Conservation (phyloP, 64 coral and sea anemone genomes). For the Catalaphyllia jardinei region DNA sequence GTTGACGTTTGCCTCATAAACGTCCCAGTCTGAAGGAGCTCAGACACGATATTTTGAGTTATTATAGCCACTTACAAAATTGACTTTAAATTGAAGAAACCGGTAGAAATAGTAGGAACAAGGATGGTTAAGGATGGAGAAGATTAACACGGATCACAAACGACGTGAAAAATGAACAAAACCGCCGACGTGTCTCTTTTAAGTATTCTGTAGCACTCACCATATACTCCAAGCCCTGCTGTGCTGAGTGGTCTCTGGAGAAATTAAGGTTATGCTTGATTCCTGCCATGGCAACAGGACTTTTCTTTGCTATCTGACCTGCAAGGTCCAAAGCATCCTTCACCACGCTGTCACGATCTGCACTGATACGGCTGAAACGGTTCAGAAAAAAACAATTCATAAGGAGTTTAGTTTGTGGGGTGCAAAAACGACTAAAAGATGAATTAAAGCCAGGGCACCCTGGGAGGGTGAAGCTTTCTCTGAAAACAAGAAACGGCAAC, state of each 20-base stretch:
- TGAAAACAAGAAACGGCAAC: no score
- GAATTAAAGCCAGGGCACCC: no score
- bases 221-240: slow-evolving; percentile 86
- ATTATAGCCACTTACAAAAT: no score
- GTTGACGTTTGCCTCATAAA: no score
- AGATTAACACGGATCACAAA: no score
- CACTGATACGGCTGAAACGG: slow-evolving; percentile 72
- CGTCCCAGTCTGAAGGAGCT: no score
- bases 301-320: slow-evolving; percentile 81
- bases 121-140: no score
- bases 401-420: background rate
- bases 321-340: slow-evolving; percentile 77
- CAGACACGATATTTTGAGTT: no score
- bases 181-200: no score
- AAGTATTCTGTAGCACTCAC: slow-evolving; percentile 11
- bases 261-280: slow-evolving; percentile 97
- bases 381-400: background rate
- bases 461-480: background rate
- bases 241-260: slow-evolving; percentile 84
- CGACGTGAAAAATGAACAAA: no score
- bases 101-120: no score
- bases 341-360: slow-evolving; percentile 67
- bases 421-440: background rate
- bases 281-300: slow-evolving; percentile 87
- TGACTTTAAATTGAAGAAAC: no score